Evolutionary conservation across 2,797 vertebrate genomes (phyloP), one percentile per base, ranked within the genome.

Genomic region (Rhabdophis nuchalis): DNA sequence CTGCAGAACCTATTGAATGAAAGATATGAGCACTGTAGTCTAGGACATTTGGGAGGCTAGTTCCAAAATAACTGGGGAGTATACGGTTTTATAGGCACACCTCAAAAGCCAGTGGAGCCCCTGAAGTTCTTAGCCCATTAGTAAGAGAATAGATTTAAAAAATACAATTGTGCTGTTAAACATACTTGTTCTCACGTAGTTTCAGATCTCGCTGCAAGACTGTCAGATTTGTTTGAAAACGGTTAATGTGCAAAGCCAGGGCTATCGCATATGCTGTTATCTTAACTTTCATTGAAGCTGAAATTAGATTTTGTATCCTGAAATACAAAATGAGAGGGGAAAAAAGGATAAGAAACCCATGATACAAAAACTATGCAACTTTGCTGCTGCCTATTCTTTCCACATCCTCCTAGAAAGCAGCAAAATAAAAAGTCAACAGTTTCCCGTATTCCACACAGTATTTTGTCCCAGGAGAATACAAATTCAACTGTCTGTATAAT

Each of bases 151-250:
- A 52, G 20, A 53, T 20, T 1, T 4, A 11, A 53, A 54, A n/a
- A 90, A 25, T 36, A 52, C 0, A 8, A 54, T 41, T 27, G 87
- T 0, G 0, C 0, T 1, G 4, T 85, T 0, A 10, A 8, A 25
- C 97, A 96, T 90, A 99, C 99, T 97, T 99, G 92, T 94, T 97
- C 91, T 99, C 98, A 0, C 97, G 97, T 92, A 99, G 97, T 91
- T 97, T 97, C 94, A 99, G 72, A 96, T 99, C 99, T 8, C 98
- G 97, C 95, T 99, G 98, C 92, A 99, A 96, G 91, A 98, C 0
- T 0, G 99, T 99, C 93, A 99, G 97, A 95, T 99, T 97, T 0
- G 95, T 97, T 23, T 98, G 98, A 98, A 98, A 98, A 95, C 96
- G 90, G 58, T 96, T 97, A 91, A 99, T 97, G 91, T 99, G 99